Percentiles rank a stretch among this genome's conserved stretches.
phyloP scores from a whole-genome alignment of 2,113 vertebrate species.

The Electrona antarctica region DNA sequence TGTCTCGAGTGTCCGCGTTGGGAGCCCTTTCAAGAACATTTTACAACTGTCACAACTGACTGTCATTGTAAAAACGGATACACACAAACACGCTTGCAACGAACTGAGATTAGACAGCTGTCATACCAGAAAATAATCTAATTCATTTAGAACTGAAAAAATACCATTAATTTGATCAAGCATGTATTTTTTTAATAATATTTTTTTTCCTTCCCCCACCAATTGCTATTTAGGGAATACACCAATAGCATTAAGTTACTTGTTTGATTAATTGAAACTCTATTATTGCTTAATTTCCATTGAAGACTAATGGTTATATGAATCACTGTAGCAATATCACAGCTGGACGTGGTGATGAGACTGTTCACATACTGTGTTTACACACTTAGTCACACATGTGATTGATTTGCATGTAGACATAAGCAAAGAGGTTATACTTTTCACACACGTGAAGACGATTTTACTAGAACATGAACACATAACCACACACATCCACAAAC shows the following conservation, averaged over 20 bases:
- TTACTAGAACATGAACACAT: background rate
- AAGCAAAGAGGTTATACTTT: background rate
- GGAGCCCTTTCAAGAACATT: conserved; percentile 74
- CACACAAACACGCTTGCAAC: conserved; percentile 65
- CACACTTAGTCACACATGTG: background rate
- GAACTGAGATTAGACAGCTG: conserved; percentile 72
- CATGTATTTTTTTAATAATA: no score
- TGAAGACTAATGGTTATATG: background rate
- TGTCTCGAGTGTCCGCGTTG: conserved; percentile 69
- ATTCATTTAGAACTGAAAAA: conserved; percentile 52
- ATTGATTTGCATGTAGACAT: no score
- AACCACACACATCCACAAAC: background rate
- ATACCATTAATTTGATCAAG: conserved; percentile 61
- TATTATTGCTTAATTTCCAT: conserved; percentile 28
- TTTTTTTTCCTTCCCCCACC: conserved; percentile 43
- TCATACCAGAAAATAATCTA: conserved; percentile 40
- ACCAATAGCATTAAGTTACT: conserved; percentile 51
- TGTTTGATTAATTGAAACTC: conserved; percentile 66
- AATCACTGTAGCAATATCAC: no score
- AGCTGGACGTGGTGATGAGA: background rate
- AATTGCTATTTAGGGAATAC: conserved; percentile 64
- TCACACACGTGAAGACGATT: no score
- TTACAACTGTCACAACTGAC: conserved; percentile 77
- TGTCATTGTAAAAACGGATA: conserved; percentile 62
- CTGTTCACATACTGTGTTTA: background rate